Conservation (phyloP, 2,888 invertebrate species). For the Caenorhabditis panamensis region DNA sequence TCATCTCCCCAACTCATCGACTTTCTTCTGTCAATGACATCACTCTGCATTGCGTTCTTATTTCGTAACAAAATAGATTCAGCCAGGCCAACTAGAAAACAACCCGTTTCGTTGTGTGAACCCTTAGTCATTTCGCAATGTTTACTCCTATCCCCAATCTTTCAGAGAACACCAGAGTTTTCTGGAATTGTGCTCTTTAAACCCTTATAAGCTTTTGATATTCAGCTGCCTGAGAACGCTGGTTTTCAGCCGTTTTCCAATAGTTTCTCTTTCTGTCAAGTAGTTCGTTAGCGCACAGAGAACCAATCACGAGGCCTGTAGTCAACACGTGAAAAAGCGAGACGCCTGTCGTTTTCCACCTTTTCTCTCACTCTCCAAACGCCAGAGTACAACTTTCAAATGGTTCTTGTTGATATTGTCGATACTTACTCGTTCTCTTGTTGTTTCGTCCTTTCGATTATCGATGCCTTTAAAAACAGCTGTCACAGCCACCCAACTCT, state of each 20-base stretch:
- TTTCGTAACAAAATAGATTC: slow-evolving; percentile 23
- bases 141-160: background rate
- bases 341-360: background rate
- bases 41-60: slow-evolving; percentile 15
- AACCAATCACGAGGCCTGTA: slow-evolving; percentile 25
- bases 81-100: slow-evolving; percentile 25
- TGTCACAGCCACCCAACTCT: too few species aligned
- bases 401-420: background rate
- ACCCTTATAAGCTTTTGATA: background rate
- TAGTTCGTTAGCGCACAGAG: slow-evolving; percentile 11
- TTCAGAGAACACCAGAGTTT: background rate
- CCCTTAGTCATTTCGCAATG: slow-evolving; percentile 25
- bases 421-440: too few species aligned
- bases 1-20: background rate
- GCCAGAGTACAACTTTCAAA: background rate
- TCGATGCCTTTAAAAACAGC: too few species aligned
- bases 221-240: background rate
- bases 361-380: background rate
- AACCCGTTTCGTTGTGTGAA: slow-evolving; percentile 36
- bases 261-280: background rate
- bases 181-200: slow-evolving; percentile 3
- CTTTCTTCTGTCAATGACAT: slow-evolving; percentile 11
- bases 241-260: background rate
- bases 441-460: too few species aligned
- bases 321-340: slow-evolving; percentile 25